These are phyloP conservation scores for Chaetodon trifascialis DNA, from an alignment of 2,113 vertebrate species.

Conservation along the genomic window DNA sequence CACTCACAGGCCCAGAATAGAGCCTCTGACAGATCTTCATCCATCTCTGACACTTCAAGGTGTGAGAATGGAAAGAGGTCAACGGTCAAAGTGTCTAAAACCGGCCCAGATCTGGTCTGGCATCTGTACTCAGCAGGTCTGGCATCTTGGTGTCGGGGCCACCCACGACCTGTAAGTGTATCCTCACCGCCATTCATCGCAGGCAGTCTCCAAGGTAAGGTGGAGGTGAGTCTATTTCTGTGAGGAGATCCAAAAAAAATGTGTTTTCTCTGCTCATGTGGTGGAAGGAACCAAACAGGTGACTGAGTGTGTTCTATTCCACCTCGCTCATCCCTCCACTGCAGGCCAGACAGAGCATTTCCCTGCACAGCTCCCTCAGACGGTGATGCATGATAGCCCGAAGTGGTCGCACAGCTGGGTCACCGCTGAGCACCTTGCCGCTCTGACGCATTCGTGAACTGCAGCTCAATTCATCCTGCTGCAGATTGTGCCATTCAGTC, in stretches of 20 bases:
- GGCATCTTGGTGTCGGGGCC: constrained; percentile 34
- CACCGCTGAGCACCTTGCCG: constrained; percentile 1
- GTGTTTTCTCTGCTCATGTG: constrained; percentile 43
- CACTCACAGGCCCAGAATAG: constrained; percentile 34
- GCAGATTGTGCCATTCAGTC: constrained; percentile 20
- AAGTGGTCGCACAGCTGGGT: constrained; percentile 16
- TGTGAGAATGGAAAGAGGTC: constrained; percentile 40
- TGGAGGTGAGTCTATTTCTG: constrained; percentile 61
- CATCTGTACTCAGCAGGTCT: constrained; percentile 36
- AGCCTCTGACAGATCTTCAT: constrained; percentile 47
- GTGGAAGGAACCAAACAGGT: constrained; percentile 27
- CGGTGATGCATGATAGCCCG: constrained; percentile 14
- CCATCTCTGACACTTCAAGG: constrained; percentile 47
- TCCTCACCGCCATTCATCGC: constrained; percentile 24
- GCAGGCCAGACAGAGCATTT: constrained; percentile 2
- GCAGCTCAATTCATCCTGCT: constrained; percentile 14
- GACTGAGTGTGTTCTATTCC: constrained; percentile 30
- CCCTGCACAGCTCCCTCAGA: constrained; percentile 2
- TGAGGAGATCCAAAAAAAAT: constrained; percentile 17
- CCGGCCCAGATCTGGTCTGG: constrained; percentile 28
- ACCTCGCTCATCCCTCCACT: background rate
- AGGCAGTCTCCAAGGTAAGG: constrained; percentile 44
- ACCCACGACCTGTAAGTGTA: constrained; percentile 13
- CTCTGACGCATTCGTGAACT: background rate
- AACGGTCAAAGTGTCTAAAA: constrained; percentile 46